These are phyloP conservation scores for Zygothrica quintamaculata DNA, from an alignment of 2,888 invertebrate genomes.

Conservation along the genomic window DNA sequence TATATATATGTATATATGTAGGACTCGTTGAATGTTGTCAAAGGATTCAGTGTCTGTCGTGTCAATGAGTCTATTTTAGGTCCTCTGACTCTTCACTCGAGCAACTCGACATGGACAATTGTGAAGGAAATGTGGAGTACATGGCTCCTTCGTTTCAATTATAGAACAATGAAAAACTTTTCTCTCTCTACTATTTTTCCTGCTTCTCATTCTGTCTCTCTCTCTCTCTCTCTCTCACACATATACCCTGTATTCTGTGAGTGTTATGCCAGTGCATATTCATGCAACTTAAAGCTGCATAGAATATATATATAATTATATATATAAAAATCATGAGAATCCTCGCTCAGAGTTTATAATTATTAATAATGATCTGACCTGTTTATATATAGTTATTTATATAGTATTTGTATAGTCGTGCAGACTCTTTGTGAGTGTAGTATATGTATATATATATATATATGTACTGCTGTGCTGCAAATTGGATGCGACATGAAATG, in stretches of 20 bases:
- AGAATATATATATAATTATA: no score
- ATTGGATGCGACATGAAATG: slow-evolving; percentile 33
- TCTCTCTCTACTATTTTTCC: neutral
- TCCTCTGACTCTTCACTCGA: neutral
- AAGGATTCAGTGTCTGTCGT: slow-evolving; percentile 8
- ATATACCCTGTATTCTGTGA: no score
- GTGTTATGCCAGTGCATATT: no score
- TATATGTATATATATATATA: neutral
- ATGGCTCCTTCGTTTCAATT: slow-evolving; percentile 22
- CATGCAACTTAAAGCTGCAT: no score
- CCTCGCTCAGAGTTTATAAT: no score
- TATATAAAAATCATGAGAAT: no score
- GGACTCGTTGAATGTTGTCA: neutral
- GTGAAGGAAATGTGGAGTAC: neutral
- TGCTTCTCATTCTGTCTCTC: slow-evolving; percentile 5
- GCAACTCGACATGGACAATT: neutral
- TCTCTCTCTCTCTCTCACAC: slow-evolving; percentile 4
- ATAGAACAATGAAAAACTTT: slow-evolving; percentile 35
- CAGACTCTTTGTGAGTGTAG: neutral
- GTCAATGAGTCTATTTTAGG: slow-evolving; percentile 22
- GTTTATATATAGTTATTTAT: no score
- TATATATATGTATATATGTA: neutral
- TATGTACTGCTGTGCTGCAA: slow-evolving; percentile 16
- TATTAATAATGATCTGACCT: no score
- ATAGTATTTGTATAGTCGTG: no score